Percentiles rank a stretch among this genome's conserved stretches.
Conservation (phyloP, 2,888 invertebrate genomes). For the Odontomyia ornata region DNA sequence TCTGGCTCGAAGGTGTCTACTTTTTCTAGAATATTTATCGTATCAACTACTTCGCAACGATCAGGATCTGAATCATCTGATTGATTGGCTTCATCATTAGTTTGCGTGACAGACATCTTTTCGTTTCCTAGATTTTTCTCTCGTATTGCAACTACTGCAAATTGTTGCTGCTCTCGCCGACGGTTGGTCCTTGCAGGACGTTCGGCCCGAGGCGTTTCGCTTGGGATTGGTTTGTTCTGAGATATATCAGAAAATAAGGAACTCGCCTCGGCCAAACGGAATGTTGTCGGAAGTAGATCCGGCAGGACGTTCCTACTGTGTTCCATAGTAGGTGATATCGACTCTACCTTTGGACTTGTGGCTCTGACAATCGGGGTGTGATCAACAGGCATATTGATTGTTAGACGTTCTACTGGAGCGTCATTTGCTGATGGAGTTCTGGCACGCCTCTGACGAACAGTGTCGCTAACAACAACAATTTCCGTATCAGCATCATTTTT, state of each 20-base stretch:
- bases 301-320: conserved; percentile 63
- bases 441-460: conserved; percentile 68
- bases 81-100: conserved; percentile 53
- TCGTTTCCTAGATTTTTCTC: conserved; percentile 75
- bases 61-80: conserved; percentile 14
- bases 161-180: conserved; percentile 54
- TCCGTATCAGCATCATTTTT: conserved; percentile 65
- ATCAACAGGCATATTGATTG: conserved; percentile 56
- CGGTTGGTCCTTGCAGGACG: not conserved
- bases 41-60: conserved; percentile 64
- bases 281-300: conserved; percentile 68
- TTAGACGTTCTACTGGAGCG: conserved; percentile 52
- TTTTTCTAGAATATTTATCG: conserved; percentile 67
- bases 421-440: conserved; percentile 58
- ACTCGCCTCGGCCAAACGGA: conserved; percentile 73
- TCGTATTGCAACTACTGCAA: conserved; percentile 74
- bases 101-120: conserved; percentile 65
- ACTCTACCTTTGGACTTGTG: conserved; percentile 12
- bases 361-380: conserved; percentile 38
- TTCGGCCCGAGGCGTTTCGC: not conserved
- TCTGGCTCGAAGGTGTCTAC: conserved; percentile 68
- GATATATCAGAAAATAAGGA: conserved; percentile 76
- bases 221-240: conserved; percentile 60
- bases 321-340: conserved; percentile 53
- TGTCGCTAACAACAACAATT: conserved; percentile 70